Evolutionary conservation across 2,888 invertebrate species (phyloP), one percentile per base, ranked within the genome.

Genomic region (Pharmacophagus antenor): DNA sequence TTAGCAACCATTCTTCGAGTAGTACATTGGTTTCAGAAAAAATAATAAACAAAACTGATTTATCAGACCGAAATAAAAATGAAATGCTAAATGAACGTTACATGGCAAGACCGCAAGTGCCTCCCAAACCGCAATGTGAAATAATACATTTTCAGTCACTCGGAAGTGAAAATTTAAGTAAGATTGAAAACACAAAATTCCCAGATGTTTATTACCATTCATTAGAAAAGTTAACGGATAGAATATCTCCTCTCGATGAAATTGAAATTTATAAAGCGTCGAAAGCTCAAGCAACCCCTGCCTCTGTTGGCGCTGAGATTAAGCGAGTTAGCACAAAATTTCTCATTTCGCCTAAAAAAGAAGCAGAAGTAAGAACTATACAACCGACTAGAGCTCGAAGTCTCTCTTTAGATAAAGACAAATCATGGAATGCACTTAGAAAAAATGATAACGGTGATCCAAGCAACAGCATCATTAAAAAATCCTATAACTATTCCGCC

Each of bases 181-280:
- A 63, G 42, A 56, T 62, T 27, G 67, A 69, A 25, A 72, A 64
- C 56, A 27, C 67, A 1, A 71, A 72, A 54, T 86, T 79, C 63
- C 85, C 88, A 4, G 81, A 86, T 64, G 86, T 88, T 15, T 89
- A 89, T 67, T 89, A 88, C 67, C 89, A 89, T 70, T 88, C 88
- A 0, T 69, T 89, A 65, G 88, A 89, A 61, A 85, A 87, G 68
- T 60, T 85, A 20, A 65, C 69, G 1, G 80, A 85, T 67, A 82
- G 82, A 70, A 77, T 83, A 71, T 71, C 79, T 5, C 72, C 78
- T 1, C 63, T 80, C 7, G 79, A 87, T 58, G 80, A 86, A 73
- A 77, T 83, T 56, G 78, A 83, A 72, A 80, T 84, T 61, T 84
- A 82, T 55, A 81, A 69, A 73, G 84, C 82, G 22, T 79, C 82